These are phyloP conservation scores for Taenaris catops DNA, from an alignment of 2,888 invertebrate genomes.

Conservation along the genomic window DNA sequence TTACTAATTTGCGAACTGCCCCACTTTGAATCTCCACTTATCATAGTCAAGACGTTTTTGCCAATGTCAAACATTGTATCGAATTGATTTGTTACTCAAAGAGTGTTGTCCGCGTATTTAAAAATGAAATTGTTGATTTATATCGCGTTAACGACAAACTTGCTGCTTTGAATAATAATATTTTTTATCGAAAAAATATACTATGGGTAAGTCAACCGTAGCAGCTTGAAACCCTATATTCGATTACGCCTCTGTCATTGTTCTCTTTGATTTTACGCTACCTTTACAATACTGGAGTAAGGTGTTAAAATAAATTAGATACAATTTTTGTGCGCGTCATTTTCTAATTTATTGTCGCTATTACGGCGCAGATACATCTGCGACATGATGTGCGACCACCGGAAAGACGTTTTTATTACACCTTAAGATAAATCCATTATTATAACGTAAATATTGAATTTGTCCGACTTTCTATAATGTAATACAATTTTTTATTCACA, in stretches of 20 bases:
- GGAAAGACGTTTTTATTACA: conserved; percentile 23
- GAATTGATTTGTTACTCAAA: neutral
- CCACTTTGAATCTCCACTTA: too few species aligned
- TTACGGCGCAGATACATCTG: conserved; percentile 21
- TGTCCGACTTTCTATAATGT: conserved; percentile 6
- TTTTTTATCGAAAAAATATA: conserved; percentile 7
- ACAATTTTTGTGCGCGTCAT: conserved; percentile 24
- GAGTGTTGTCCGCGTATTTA: too few species aligned
- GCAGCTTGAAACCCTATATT: conserved; percentile 17
- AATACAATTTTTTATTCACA: neutral
- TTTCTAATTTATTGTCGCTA: conserved; percentile 25
- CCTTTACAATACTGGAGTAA: conserved; percentile 21
- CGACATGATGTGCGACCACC: conserved; percentile 23
- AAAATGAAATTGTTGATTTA: conserved; percentile 1
- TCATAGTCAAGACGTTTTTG: too few species aligned
- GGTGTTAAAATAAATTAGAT: conserved; percentile 24
- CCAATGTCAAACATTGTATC: neutral
- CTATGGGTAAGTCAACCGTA: conserved; percentile 12
- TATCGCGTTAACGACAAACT: neutral
- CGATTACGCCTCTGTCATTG: conserved; percentile 14
- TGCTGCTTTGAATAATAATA: conserved; percentile 1
- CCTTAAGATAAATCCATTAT: conserved; percentile 17
- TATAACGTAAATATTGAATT: conserved; percentile 17
- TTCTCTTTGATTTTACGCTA: conserved; percentile 22
- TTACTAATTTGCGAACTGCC: too few species aligned